Percentiles rank a stretch among this genome's conserved stretches.
Conservation (phyloP, 2,113 vertebrate genomes). For the Oostethus manadensis region DNA sequence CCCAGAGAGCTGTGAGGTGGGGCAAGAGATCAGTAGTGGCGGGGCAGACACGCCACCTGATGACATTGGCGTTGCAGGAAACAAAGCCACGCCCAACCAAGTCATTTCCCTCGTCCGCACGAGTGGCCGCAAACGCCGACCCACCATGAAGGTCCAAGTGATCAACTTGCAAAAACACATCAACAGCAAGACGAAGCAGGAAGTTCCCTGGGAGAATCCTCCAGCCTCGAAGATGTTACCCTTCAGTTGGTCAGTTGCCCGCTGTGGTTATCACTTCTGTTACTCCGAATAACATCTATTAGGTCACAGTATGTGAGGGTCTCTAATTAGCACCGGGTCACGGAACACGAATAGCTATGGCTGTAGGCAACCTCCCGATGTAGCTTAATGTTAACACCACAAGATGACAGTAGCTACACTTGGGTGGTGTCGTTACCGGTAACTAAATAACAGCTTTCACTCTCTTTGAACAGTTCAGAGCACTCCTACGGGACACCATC, state of each 20-base stretch:
- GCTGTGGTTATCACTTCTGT: background rate
- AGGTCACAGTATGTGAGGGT: no score
- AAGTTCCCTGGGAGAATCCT: background rate
- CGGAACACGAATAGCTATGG: no score
- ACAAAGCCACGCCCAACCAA: background rate
- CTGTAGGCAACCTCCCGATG: no score
- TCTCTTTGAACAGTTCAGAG: slow-evolving; percentile 44
- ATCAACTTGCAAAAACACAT: slow-evolving; percentile 52
- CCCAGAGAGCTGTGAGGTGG: background rate
- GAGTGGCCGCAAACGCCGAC: slow-evolving; percentile 55
- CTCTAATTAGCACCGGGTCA: no score
- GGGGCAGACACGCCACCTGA: background rate
- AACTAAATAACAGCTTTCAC: background rate
- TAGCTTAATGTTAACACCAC: no score
- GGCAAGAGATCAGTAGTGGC: background rate
- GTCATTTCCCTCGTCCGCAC: slow-evolving; percentile 27
- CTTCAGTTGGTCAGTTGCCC: slow-evolving; percentile 39
- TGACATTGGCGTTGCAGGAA: background rate
- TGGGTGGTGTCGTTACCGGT: no score
- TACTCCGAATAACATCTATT: no score
- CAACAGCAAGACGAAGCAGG: slow-evolving; percentile 13
- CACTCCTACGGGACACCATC: slow-evolving; percentile 55
- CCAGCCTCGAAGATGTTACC: slow-evolving; percentile 12
- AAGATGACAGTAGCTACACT: no score
- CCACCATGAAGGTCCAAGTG: slow-evolving; percentile 62